phyloP scores from a whole-genome alignment of 2,113 vertebrate genomes.

The Melozone crissalis region DNA sequence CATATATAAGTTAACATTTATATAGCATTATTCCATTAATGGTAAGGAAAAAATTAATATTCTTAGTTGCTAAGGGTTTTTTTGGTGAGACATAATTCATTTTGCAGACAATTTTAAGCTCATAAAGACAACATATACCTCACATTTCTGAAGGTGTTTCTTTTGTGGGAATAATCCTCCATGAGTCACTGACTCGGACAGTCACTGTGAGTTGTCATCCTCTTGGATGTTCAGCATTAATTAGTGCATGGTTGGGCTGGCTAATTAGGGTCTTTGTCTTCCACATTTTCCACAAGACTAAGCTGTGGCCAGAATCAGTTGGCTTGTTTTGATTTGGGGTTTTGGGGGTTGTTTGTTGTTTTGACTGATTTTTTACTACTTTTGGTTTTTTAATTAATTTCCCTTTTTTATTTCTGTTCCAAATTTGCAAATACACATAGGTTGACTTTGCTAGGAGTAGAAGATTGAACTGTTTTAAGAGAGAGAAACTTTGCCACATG shows the following conservation, averaged over 20 bases:
- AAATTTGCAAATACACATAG: neutral
- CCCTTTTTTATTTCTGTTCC: neutral
- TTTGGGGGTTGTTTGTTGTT: neutral
- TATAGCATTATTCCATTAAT: neutral
- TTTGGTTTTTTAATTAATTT: neutral
- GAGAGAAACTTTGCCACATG: neutral
- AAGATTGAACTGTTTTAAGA: neutral
- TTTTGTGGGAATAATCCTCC: conserved; percentile 27
- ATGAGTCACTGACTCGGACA: conserved; percentile 36
- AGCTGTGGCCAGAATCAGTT: conserved; percentile 48
- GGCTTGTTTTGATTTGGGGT: neutral
- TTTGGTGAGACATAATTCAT: conserved; percentile 18
- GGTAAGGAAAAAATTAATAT: neutral
- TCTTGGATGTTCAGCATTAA: conserved; percentile 59
- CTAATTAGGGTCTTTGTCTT: conserved; percentile 63
- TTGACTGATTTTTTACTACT: rapidly evolving
- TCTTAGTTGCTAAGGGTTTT: neutral
- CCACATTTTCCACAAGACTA: conserved; percentile 42
- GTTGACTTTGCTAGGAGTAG: neutral
- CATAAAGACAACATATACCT: neutral
- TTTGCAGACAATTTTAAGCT: conserved; percentile 38
- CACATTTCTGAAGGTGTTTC: neutral
- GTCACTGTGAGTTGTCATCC: conserved; percentile 18
- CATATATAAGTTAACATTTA: neutral
- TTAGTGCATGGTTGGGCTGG: conserved; percentile 56